These are phyloP conservation scores for Lethenteron reissneri DNA, from an alignment of 2,113 vertebrate species.

Conservation along the genomic window DNA sequence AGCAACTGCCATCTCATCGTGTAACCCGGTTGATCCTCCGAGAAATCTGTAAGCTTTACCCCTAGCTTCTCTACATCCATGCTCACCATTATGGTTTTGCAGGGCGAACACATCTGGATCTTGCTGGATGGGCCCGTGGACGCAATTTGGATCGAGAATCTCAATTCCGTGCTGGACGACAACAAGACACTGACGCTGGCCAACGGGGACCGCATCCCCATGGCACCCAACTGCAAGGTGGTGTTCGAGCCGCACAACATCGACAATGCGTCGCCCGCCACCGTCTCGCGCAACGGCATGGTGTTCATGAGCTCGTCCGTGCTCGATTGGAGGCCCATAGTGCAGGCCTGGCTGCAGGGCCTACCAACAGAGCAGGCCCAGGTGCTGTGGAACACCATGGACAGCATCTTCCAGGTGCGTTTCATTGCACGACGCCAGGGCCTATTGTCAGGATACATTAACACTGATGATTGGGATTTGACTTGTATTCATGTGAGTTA, in stretches of 20 bases:
- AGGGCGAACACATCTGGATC: slow-evolving; percentile 35
- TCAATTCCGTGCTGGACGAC: slow-evolving; percentile 36
- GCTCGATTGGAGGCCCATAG: slow-evolving; percentile 27
- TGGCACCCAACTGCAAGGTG: slow-evolving; percentile 36
- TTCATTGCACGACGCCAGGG: not conserved
- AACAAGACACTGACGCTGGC: slow-evolving; percentile 38
- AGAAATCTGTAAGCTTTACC: not conserved
- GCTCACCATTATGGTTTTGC: slow-evolving; percentile 9
- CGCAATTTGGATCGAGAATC: slow-evolving; percentile 38
- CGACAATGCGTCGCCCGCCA: slow-evolving; percentile 39
- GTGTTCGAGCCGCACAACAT: slow-evolving; percentile 41
- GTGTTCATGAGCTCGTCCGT: slow-evolving; percentile 42
- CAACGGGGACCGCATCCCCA: slow-evolving; percentile 34
- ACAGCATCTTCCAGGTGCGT: slow-evolving; percentile 34
- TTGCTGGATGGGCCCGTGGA: slow-evolving; percentile 35
- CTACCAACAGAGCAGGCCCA: slow-evolving; percentile 24
- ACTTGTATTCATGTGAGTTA: not conserved
- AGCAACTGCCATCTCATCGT: not conserved
- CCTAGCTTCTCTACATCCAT: no score
- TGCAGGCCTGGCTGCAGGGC: slow-evolving; percentile 30
- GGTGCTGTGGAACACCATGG: slow-evolving; percentile 27
- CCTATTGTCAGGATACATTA: not conserved
- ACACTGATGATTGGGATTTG: not conserved
- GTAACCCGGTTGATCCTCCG: not conserved
- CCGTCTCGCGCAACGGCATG: slow-evolving; percentile 37